A percentile compares a stretch with the other conserved stretches of the same genome.
Evolutionary conservation across 2,888 invertebrate genomes (phyloP).

Genomic region (Drosophila quasianomalipes): DNA sequence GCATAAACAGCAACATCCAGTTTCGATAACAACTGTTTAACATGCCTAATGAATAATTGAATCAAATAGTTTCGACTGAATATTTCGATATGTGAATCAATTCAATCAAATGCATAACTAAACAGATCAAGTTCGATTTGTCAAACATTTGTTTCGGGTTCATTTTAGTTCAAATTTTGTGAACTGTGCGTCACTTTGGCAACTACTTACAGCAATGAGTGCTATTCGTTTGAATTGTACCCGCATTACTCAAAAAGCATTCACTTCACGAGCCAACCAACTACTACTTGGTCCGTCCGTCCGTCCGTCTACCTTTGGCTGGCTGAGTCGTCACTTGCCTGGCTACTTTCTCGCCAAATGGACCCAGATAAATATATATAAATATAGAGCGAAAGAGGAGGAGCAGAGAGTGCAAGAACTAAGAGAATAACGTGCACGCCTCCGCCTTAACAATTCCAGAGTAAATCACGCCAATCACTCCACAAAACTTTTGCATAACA

Average conservation of each 20-base stretch:
- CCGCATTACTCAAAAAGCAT: constrained; percentile 54
- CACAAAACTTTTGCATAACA: constrained; percentile 61
- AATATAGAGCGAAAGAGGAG: not conserved
- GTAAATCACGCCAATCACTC: constrained; percentile 64
- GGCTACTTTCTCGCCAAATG: constrained; percentile 58
- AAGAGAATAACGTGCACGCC: constrained; percentile 49
- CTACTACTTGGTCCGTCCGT: constrained; percentile 1
- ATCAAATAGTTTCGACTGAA: not conserved
- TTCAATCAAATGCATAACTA: not conserved
- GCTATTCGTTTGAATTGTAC: constrained; percentile 34
- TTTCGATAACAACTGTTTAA: constrained; percentile 1
- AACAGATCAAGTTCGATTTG: not conserved
- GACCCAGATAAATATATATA: not conserved
- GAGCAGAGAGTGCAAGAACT: constrained; percentile 2
- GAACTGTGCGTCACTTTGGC: constrained; percentile 19
- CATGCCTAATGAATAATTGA: not conserved
- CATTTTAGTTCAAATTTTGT: constrained; percentile 8
- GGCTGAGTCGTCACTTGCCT: constrained; percentile 56
- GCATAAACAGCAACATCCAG: not conserved
- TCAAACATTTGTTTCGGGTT: constrained; percentile 2
- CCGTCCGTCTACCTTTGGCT: constrained; percentile 22
- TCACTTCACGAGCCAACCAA: constrained; percentile 31
- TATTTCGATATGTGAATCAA: not conserved
- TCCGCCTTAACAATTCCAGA: constrained; percentile 51
- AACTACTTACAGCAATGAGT: constrained; percentile 16